Base-by-base conservation (phyloP, 2,797 vertebrate genomes). In the Syngnathus acus region DNA sequence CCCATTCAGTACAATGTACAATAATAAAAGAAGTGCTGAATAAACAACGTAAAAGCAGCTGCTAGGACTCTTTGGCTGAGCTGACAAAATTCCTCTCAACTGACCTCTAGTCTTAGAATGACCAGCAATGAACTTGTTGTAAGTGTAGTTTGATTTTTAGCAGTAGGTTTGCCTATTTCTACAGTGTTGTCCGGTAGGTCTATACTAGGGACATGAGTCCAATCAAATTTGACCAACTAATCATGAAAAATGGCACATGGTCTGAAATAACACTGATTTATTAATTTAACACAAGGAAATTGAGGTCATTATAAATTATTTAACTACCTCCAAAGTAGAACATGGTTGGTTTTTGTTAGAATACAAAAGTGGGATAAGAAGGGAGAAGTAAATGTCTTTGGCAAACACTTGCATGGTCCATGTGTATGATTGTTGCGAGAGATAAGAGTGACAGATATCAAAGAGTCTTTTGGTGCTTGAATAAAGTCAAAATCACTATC, bases 401-500 rank as follows among this genome's bases (percentile, higher is more conserved):
- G 32, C 9, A 9, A 13, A 60, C 17, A 60, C 9, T 60, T 60
- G 37, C 17, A 19, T 39, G 32, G 7, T 39, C 17, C 19, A 9
- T 59, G 37, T 38, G 17, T 9, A 57, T 6, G 58, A 60, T 59
- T 59, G 37, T 40, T 19, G 19, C 8, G 3, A 40, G 17, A 1
- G 57, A 59, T 58, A 58, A 37, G 32, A 58, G 53, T 5, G 54
- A 55, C 54, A 59, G 1, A 59, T 60, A 60, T 60, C 19, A n/a
- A 60, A 60, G n/a, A 39, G 54, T 32, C 6, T 6, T 26, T 40
- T 42, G 59, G n/a, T 61, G 26, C 59, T 42, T 40, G 11, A 61
- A 61, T 61, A 42, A 42, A 40, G 38, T 39, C 38, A 21, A 61
- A 61, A 61, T 61, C 59, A 13, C 39, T 40, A 61, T 61, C 59